Evolutionary conservation across 2,113 vertebrate species (phyloP).

Genomic region (Cisticola juncidis): DNA sequence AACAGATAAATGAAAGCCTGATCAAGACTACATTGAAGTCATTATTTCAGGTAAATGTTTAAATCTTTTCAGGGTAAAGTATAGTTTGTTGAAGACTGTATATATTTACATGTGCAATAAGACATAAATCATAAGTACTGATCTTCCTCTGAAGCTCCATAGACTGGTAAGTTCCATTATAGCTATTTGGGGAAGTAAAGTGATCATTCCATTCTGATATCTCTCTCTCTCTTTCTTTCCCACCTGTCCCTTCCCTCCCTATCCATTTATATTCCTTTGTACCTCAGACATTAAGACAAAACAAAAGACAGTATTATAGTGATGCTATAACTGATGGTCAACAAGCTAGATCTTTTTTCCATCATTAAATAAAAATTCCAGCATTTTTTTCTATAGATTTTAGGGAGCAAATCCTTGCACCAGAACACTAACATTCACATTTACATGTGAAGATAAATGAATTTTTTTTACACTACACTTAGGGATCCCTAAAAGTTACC

Average conservation of each 20-base stretch:
- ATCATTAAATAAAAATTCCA: neutral
- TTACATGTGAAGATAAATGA: neutral
- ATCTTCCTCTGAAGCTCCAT: neutral
- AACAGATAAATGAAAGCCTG: neutral
- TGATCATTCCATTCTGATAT: neutral
- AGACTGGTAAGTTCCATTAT: neutral
- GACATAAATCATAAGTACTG: neutral
- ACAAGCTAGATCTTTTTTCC: neutral
- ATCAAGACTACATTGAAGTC: neutral
- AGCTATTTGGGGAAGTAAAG: neutral
- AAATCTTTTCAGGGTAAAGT: neutral
- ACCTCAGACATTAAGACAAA: neutral
- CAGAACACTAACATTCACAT: neutral
- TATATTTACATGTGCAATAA: neutral
- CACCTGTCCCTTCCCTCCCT: rapidly evolving
- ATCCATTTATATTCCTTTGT: neutral
- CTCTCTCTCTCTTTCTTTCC: neutral
- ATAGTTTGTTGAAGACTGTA: neutral
- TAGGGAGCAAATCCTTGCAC: neutral
- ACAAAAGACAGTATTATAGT: neutral
- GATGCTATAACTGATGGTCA: neutral
- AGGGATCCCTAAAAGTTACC: neutral
- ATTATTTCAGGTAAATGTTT: neutral
- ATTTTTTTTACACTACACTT: neutral
- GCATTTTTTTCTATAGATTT: neutral